A percentile compares a stretch with the other conserved stretches of the same genome.
These are phyloP conservation scores for Cochlearius cochlearius DNA, from an alignment of 2,113 vertebrate species.

Conservation along the genomic window DNA sequence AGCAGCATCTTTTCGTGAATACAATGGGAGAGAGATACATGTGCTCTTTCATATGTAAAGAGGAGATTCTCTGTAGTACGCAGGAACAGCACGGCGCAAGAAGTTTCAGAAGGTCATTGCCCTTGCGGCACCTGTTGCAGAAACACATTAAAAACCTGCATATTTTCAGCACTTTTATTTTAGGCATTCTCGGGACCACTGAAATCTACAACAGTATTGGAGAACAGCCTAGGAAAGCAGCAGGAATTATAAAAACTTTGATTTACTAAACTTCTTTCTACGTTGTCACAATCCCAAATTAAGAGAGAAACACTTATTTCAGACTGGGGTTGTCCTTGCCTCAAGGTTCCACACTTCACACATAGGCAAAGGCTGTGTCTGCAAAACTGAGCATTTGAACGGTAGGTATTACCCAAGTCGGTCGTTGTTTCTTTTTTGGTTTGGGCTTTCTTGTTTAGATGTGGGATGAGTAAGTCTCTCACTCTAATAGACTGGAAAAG, in stretches of 20 bases:
- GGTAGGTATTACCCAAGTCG: neutral
- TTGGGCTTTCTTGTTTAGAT: neutral
- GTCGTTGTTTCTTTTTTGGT: neutral
- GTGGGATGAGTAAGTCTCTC: neutral
- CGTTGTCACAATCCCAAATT: neutral
- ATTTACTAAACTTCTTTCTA: neutral
- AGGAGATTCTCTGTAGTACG: neutral
- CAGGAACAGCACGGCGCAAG: neutral
- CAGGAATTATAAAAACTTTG: neutral
- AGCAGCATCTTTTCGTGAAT: neutral
- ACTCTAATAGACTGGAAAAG: neutral
- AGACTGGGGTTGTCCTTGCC: neutral
- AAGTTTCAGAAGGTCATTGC: neutral
- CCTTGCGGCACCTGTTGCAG: neutral
- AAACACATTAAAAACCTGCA: neutral
- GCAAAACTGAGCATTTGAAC: neutral
- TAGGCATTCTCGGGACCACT: neutral
- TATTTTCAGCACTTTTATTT: neutral
- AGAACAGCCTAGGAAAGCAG: neutral
- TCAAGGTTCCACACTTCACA: neutral
- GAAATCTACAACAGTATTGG: neutral
- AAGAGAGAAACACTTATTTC: neutral
- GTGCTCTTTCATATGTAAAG: constrained; percentile 18
- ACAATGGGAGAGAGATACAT: neutral
- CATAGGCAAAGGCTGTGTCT: neutral